Base-by-base conservation (phyloP, 2,888 invertebrate genomes). In the Lycia hirtaria region DNA sequence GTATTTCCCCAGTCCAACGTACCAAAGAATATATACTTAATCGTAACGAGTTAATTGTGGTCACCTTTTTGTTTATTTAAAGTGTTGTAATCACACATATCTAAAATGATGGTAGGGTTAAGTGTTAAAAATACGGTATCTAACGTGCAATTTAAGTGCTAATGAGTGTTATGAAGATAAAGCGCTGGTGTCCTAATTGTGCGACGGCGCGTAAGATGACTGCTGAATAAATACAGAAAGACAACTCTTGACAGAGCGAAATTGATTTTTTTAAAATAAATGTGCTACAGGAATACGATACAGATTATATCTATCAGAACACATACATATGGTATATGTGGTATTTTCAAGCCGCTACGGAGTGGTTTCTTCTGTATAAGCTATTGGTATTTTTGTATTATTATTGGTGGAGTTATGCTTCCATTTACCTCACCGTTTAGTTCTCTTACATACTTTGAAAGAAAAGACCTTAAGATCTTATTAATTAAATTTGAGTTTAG, bases 141-240 rank as follows among this genome's bases (percentile, higher is more conserved):
- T 47, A 43, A 35, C 38, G 1, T 15, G 41, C 17, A 26, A 43
- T 56, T 40, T 45, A 26, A 56, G 20, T 28, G 44, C 38, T 56
- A 49, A 54, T 50, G 38, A 33, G 30, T 22, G 2, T 41, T 44
- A 45, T 53, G 51, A 52, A 44, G 33, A 48, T 44, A 54, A 49
- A 24, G 3, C 28, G 38, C 44, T 38, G 5, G 32, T 53, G 66
- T 65, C 71, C 68, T 59, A 54, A 40, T 51, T 67, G 62, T 30
- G 59, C 67, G 56, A 30, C 51, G 37, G 40, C 47, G 65, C 60
- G 53, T 44, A 50, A 30, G 4, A 10, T 5, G 26, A 19, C n/a
- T 2, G n/a, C 5, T 2, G 37, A 41, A 5, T 15, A 41, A 5
- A 26, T 4, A n/a, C 26, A 41, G 41, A 41, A 10, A 26, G 17